phyloP scores from a whole-genome alignment of 2,113 vertebrate genomes.

The Antechinus stuartii region DNA sequence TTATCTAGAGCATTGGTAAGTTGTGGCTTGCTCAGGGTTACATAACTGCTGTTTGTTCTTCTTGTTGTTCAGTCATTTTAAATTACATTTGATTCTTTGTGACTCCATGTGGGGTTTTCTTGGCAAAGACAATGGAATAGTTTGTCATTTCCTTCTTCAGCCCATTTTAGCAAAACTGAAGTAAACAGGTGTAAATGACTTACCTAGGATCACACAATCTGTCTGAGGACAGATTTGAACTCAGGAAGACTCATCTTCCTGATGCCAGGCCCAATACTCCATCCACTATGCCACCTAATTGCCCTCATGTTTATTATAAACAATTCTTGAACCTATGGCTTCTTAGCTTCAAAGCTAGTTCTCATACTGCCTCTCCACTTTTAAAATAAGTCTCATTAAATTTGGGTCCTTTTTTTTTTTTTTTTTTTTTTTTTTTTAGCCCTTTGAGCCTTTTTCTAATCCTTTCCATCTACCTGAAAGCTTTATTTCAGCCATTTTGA shows the following conservation, averaged over 20 bases:
- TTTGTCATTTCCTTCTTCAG: background rate
- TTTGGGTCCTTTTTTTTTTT: background rate
- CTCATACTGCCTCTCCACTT: background rate
- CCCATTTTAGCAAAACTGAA: background rate
- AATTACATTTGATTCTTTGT: background rate
- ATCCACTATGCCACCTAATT: no score
- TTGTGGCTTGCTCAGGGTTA: background rate
- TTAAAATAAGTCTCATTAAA: background rate
- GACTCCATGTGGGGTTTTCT: background rate
- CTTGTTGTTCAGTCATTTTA: background rate
- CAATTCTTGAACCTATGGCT: background rate
- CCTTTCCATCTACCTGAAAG: background rate
- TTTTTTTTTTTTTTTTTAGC: background rate
- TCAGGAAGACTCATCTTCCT: no score
- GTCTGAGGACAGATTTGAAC: no score
- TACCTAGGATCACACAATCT: no score
- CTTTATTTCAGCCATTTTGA: background rate
- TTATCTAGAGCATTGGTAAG: background rate
- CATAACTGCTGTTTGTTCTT: background rate
- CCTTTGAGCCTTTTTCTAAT: background rate
- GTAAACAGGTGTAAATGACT: background rate
- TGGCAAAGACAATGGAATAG: background rate
- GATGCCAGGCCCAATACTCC: no score
- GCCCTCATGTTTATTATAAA: background rate
- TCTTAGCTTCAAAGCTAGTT: background rate